Evolutionary conservation across 2,888 invertebrate genomes (phyloP), one percentile per base, ranked within the genome.

Genomic region (Orgyia antiqua): DNA sequence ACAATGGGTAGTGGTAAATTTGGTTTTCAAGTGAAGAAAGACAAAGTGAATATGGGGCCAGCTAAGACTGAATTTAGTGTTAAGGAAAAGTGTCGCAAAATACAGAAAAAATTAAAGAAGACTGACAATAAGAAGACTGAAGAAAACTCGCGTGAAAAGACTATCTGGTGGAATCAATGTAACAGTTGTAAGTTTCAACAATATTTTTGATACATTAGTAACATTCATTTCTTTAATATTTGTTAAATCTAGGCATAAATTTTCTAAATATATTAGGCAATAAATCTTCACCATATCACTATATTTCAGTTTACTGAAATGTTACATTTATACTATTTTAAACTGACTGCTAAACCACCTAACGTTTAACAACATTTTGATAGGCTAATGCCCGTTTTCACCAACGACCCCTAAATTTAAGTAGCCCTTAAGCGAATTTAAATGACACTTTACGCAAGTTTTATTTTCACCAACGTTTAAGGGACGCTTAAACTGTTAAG

Each of bases 121-220:
- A 84, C 82, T 79, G 84, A 86, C 44, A 77, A 73, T 58, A 67
- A 74, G 66, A 80, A 84, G 80, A 82, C 82, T 82, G 83, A 80
- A 55, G 82, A 80, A 55, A 58, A 42, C 27, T 58, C 63, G 20
- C 75, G 68, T 36, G 83, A 86, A 57, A 87, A 86, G 63, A 77
- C 71, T 15, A 84, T 87, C 46, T 87, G 87, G 87, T 87, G 87
- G 87, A 83, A 84, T 40, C 83, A 86, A 54, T 83, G 84, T 62
- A 79, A 66, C 57, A 76, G 80, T 53, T 65, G 86, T 86, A 66
- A 86, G 86, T 83, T 62, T 24, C n/a, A 39, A 10, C 24, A 35
- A 28, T 30, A 28, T 37, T 25, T 32, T 19, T 12, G 27, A 24
- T 23, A 12, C n/a, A n/a, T 9, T 23, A 25, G 21, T 24, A 13